phyloP scores from a whole-genome alignment of 1,140 invertebrate genomes.

The Whitmania pigra region DNA sequence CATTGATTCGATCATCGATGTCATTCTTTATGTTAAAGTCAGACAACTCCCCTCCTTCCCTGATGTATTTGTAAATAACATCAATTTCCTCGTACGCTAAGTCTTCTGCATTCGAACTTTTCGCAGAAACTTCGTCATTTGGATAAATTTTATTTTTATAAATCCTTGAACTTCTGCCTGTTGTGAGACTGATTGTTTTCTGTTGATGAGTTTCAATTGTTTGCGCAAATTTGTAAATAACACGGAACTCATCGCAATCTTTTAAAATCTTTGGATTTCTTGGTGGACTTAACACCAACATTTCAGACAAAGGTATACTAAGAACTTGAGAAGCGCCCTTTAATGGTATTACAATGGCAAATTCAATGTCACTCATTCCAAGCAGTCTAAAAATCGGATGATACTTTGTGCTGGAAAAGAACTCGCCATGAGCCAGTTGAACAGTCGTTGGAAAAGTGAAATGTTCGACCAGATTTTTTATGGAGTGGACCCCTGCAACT shows the following conservation, averaged over 20 bases:
- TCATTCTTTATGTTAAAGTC: background rate
- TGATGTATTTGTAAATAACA: background rate
- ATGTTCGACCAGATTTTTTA: background rate
- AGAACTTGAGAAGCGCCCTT: background rate
- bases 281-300: background rate
- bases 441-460: background rate
- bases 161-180: background rate
- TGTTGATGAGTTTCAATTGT: background rate
- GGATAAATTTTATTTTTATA: background rate
- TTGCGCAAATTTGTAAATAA: background rate
- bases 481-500: background rate
- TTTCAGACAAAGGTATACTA: background rate
- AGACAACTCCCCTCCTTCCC: slow-evolving; percentile 1
- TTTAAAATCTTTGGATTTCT: background rate
- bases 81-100: slow-evolving; percentile 4
- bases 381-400: slow-evolving; percentile 7
- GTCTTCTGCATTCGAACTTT: background rate
- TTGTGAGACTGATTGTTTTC: background rate
- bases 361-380: slow-evolving; percentile 3
- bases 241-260: background rate
- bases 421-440: background rate
- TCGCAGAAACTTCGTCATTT: background rate
- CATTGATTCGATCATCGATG: too few relatives aligned
- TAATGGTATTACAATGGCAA: background rate
- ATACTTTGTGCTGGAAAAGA: background rate